Conservation (phyloP, 2,888 invertebrate genomes). For the Tridacna gigas region DNA sequence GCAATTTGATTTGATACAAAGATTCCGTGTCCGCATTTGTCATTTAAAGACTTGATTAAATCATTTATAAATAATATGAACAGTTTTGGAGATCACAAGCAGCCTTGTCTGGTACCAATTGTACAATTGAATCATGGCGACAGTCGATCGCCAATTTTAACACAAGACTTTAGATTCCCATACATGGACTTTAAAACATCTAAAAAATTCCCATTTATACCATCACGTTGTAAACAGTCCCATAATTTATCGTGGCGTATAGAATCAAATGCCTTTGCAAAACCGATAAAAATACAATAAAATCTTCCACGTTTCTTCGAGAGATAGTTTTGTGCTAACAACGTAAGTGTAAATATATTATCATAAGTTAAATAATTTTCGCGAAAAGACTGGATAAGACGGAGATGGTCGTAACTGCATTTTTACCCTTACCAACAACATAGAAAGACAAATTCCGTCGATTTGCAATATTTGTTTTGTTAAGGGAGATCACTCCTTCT, state of each 20-base stretch:
- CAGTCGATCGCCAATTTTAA: neutral
- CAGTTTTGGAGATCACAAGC: neutral
- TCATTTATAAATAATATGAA: neutral
- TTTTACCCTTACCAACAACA: too few species aligned
- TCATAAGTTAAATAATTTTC: conserved; percentile 27
- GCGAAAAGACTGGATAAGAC: too few species aligned
- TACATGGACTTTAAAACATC: conserved; percentile 2
- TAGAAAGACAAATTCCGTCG: too few species aligned
- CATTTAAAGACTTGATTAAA: neutral
- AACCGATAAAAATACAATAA: conserved; percentile 29
- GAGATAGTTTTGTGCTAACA: conserved; percentile 29
- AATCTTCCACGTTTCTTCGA: conserved; percentile 22
- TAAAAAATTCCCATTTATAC: neutral
- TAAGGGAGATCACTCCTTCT: too few species aligned
- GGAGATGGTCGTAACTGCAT: too few species aligned
- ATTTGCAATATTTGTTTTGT: too few species aligned
- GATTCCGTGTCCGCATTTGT: neutral
- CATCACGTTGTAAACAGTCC: conserved; percentile 1
- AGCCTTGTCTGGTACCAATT: neutral
- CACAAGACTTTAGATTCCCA: neutral
- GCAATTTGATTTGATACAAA: neutral
- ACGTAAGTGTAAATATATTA: conserved; percentile 36
- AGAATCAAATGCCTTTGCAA: conserved; percentile 9
- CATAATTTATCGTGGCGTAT: conserved; percentile 20
- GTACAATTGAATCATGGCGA: neutral